Evolutionary conservation across 2,888 invertebrate species (phyloP), one percentile per base, ranked within the genome.

Genomic region (Macaria liturata): DNA sequence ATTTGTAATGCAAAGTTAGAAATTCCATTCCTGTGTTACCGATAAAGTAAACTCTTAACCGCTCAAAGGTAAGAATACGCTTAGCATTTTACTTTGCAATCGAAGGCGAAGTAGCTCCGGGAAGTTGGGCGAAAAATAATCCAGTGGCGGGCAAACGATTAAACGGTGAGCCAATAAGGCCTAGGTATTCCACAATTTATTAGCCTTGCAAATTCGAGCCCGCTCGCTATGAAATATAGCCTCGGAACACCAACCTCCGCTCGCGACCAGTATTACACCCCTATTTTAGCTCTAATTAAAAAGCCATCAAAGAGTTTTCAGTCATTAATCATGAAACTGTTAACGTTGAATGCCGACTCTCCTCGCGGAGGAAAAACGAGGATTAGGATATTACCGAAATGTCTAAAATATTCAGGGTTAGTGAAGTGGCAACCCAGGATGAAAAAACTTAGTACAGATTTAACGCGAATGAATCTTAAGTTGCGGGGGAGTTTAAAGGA

Each of bases 281-380:
- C 88, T 84, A 84, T 88, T 91, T 91, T 87, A 88, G 88, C 91
- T 91, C 91, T 92, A 92, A 92, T 91, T 92, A 92, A 92, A 92
- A 92, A 91, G 88, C 91, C 89, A 91, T 92, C 91, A 91, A 92
- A 91, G 91, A 91, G 88, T 92, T 91, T 90, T 90, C 84, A 89
- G 88, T 86, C 91, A 92, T 92, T 91, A 91, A 92, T 92, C 92
- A 91, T 90, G 91, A 88, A 90, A 91, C 91, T 91, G 91, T 91
- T 91, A 91, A 86, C 90, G 80, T 78, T 88, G 87, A 88, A 91
- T 88, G 82, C 86, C 81, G 85, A 85, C 88, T 89, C 86, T 80
- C 83, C 84, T 80, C 75, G 66, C 71, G 84, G 74, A 79, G 77
- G 80, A 86, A 87, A 90, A 88, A 88, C 73, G 77, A 84, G 82